Evolutionary conservation across 2,888 invertebrate genomes (phyloP).

Genomic region (Rhagophthalmus giganteus): DNA sequence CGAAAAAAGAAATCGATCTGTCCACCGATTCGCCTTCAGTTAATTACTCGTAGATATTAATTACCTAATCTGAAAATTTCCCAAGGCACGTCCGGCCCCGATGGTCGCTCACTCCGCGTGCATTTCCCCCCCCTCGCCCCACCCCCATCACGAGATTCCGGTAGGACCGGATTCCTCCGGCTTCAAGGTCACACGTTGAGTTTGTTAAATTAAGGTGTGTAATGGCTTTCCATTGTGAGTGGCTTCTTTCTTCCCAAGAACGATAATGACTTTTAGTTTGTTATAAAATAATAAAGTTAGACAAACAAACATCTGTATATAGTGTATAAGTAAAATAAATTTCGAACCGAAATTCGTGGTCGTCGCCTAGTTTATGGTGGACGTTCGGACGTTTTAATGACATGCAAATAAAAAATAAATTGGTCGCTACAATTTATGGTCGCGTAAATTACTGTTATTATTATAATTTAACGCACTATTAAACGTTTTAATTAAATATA

Average conservation of each 20-base stretch:
- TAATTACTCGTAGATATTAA: too few relatives aligned
- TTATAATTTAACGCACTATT: slow-evolving; percentile 48
- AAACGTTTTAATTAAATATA: slow-evolving; percentile 49
- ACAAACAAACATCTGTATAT: too few relatives aligned
- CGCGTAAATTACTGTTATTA: slow-evolving; percentile 46
- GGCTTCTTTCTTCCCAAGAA: slow-evolving; percentile 31
- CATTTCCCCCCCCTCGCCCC: too few relatives aligned
- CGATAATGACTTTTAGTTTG: slow-evolving; percentile 32
- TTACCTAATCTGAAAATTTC: too few relatives aligned
- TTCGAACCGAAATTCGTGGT: too few relatives aligned
- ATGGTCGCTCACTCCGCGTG: too few relatives aligned
- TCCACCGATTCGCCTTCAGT: too few relatives aligned
- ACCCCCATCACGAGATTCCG: slow-evolving; percentile 41
- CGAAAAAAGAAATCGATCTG: background rate
- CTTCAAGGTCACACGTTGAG: slow-evolving; percentile 47
- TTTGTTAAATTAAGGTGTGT: slow-evolving; percentile 44
- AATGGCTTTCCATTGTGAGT: slow-evolving; percentile 38
- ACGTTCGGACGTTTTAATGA: slow-evolving; percentile 21
- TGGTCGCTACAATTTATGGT: slow-evolving; percentile 40
- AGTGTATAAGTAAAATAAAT: too few relatives aligned
- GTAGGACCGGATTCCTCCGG: slow-evolving; percentile 53
- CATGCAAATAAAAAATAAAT: slow-evolving; percentile 46
- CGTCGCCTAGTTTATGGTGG: too few relatives aligned
- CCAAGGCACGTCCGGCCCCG: too few relatives aligned
- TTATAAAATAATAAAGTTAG: slow-evolving; percentile 16